Base-by-base conservation (phyloP, 2,113 vertebrate species). In the Nycticebus coucang region DNA sequence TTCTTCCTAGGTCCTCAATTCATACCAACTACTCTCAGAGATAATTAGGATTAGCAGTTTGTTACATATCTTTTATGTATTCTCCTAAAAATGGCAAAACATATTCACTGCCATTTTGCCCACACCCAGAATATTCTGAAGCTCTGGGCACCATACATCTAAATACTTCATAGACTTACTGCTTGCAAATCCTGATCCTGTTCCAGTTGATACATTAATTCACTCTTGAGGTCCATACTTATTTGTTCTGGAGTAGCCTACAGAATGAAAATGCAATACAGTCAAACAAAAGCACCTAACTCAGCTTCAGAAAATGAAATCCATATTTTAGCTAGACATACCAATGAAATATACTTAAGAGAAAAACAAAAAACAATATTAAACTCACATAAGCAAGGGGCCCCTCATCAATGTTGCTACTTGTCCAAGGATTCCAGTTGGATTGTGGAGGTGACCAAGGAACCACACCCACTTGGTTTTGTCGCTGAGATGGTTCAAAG, bases 391-490 rank as follows among this genome's bases (percentile, higher is more conserved):
- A 99, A 74, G 99, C 99, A 96, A 99, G 98, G 2, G 99, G 99
- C 0, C 99, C 99, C 12, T 99, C 99, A 79, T 99, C 99, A 35
- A 99, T 99, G 98, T 99, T 99, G 98, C 99, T 99, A 98, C 99
- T 99, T 45, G 99, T 99, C 99, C 99, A 99, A 35, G 99, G 99
- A 98, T 99, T 99, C 99, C 99, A 99, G 98, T 99, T 99, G 97
- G 99, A 99, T 84, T 99, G 99, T 4, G 99, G 99, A 0, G 99
- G 99, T 12, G 99, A 99, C 99, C 99, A 99, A 0, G 99, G 99
- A 72, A 99, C 99, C 64, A 99, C 99, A 0, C 99, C 99, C 0
- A 96, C 97, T 1, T 95, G 98, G 57, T 90, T 99, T 93, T 99
- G 99, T 53, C 98, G 98, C 97, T 99, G 99, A 0, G 99, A 99